A percentile compares a stretch with the other conserved stretches of the same genome.
phyloP scores from a whole-genome alignment of 35 echinoderm and acorn worm species.

The Apostichopus californicus region DNA sequence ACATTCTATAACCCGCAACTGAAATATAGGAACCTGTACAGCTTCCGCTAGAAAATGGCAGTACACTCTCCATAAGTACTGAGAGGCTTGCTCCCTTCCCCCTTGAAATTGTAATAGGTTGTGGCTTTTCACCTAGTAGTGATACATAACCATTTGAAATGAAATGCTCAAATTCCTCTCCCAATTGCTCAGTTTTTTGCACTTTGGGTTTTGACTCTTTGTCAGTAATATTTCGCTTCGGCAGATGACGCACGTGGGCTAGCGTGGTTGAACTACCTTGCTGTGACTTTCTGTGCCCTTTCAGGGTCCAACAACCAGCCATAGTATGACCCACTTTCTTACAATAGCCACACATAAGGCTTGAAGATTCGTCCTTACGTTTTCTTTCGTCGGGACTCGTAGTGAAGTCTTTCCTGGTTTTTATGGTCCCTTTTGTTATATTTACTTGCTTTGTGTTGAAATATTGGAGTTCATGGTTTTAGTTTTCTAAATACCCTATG shows the following conservation, averaged over 20 bases:
- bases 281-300: not conserved
- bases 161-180: not conserved
- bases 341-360: not conserved
- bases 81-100: not conserved
- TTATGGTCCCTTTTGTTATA: not conserved
- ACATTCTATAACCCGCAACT: not conserved
- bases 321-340: slow-evolving; percentile 38
- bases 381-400: not conserved
- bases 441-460: not conserved
- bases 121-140: not conserved
- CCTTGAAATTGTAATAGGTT: not conserved
- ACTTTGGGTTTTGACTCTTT: not conserved
- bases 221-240: not conserved
- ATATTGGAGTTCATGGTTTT: not conserved
- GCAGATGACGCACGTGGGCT: not conserved
- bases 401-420: too few species aligned
- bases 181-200: not conserved
- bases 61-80: not conserved
- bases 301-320: not conserved
- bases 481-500: not conserved
- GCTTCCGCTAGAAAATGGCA: not conserved
- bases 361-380: not conserved
- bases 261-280: not conserved
- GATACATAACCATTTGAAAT: not conserved
- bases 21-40: not conserved